These are phyloP conservation scores for Leucozona laternaria DNA, from an alignment of 2,888 invertebrate species.

Conservation along the genomic window DNA sequence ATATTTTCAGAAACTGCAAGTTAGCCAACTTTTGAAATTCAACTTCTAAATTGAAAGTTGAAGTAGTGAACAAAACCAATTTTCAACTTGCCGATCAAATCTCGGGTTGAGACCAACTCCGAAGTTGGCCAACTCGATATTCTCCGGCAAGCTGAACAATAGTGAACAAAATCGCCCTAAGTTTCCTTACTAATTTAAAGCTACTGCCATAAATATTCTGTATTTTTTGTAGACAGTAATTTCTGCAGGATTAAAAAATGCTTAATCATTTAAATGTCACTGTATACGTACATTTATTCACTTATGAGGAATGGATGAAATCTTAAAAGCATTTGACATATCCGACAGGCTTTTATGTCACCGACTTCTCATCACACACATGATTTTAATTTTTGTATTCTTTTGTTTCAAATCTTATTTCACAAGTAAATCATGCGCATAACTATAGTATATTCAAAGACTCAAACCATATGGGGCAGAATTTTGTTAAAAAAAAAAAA, in stretches of 20 bases:
- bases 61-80: too few species aligned
- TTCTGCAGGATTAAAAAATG: background rate
- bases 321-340: conserved; percentile 17
- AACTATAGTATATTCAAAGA: background rate
- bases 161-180: too few species aligned
- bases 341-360: conserved; percentile 40
- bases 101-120: too few species aligned
- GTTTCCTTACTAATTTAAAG: background rate
- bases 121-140: too few species aligned
- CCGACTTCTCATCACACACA: conserved; percentile 34
- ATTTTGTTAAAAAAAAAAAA: background rate
- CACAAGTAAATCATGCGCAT: conserved; percentile 48
- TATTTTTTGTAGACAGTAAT: background rate
- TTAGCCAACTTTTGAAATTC: too few species aligned
- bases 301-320: background rate
- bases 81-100: too few species aligned
- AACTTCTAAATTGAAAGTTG: too few species aligned
- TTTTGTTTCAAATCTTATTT: conserved; percentile 35
- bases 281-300: background rate
- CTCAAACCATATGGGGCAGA: conserved; percentile 61
- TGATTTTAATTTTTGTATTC: background rate
- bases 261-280: background rate
- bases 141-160: too few species aligned
- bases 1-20: too few species aligned
- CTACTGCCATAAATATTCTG: background rate